A percentile compares a stretch with the other conserved stretches of the same genome.
Evolutionary conservation across 2,888 invertebrate species (phyloP).

Genomic region (Phyllotreta cruciferae): DNA sequence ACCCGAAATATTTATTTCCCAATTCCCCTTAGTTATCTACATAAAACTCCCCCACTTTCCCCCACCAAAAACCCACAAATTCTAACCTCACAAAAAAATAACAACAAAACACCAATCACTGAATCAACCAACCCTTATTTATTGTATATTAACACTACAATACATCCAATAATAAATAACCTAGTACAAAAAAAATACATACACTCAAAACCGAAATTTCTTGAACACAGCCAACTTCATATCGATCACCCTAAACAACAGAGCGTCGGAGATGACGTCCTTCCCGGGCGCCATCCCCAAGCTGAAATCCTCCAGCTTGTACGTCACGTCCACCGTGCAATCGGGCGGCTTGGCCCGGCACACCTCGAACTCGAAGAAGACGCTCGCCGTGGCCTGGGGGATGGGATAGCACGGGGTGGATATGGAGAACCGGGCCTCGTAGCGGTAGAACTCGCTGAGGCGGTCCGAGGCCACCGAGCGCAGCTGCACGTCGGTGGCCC

Average conservation of each 20-base stretch:
- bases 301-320: neutral
- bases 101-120: too few species aligned
- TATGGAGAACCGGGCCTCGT: slow-evolving; percentile 34
- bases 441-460: slow-evolving; percentile 1
- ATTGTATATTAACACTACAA: too few species aligned
- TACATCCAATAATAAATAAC: too few species aligned
- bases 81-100: too few species aligned
- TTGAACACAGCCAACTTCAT: slow-evolving; percentile 3
- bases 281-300: slow-evolving; percentile 6
- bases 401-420: slow-evolving; percentile 60
- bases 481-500: neutral
- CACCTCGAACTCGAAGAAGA: slow-evolving; percentile 58
- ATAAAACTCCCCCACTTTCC: too few species aligned
- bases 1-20: too few species aligned
- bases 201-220: slow-evolving; percentile 30
- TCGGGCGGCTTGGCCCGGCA: slow-evolving; percentile 48
- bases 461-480: neutral
- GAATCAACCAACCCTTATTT: too few species aligned
- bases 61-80: too few species aligned
- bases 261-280: slow-evolving; percentile 1
- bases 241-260: slow-evolving; percentile 8
- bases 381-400: slow-evolving; percentile 60
- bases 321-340: slow-evolving; percentile 48
- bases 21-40: too few species aligned
- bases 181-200: too few species aligned